Conservation (phyloP, 2,888 invertebrate genomes). For the Eristalis intricaria region DNA sequence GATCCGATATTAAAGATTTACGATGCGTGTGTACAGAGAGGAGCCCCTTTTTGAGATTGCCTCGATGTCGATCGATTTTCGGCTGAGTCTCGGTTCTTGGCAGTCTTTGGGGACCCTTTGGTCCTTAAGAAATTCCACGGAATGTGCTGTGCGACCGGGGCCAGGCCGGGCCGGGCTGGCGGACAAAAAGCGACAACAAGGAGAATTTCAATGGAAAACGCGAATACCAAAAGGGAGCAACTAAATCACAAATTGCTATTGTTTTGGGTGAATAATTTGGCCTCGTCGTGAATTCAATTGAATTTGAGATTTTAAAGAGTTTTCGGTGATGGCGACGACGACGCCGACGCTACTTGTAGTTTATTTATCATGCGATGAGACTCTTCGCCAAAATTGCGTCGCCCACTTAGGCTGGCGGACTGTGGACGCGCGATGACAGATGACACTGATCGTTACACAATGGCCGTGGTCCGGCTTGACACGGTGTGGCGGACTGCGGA, state of each 20-base stretch:
- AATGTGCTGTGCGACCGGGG: slow-evolving; percentile 5
- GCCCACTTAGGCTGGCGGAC: not conserved
- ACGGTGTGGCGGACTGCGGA: not conserved
- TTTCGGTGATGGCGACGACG: not conserved
- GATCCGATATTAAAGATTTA: slow-evolving; percentile 72
- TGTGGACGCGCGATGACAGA: not conserved
- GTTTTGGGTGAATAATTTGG: slow-evolving; percentile 53
- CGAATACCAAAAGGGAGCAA: slow-evolving; percentile 58
- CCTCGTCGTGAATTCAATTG: slow-evolving; percentile 40
- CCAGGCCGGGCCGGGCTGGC: not conserved
- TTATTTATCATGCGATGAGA: not conserved
- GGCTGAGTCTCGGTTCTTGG: not conserved
- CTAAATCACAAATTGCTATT: slow-evolving; percentile 69
- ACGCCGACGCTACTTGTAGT: not conserved
- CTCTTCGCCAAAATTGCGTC: not conserved
- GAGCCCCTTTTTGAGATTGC: slow-evolving; percentile 18
- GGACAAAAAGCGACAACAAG: slow-evolving; percentile 6
- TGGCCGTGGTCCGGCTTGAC: not conserved
- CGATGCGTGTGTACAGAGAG: slow-evolving; percentile 54
- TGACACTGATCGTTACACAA: not conserved
- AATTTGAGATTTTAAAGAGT: slow-evolving; percentile 33
- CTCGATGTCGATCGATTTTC: slow-evolving; percentile 20
- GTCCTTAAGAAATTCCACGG: slow-evolving; percentile 66
- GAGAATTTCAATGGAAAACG: slow-evolving; percentile 59
- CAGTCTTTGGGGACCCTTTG: slow-evolving; percentile 60